Conservation (phyloP, 2,113 vertebrate species). For the Lepisosteus oculatus region DNA sequence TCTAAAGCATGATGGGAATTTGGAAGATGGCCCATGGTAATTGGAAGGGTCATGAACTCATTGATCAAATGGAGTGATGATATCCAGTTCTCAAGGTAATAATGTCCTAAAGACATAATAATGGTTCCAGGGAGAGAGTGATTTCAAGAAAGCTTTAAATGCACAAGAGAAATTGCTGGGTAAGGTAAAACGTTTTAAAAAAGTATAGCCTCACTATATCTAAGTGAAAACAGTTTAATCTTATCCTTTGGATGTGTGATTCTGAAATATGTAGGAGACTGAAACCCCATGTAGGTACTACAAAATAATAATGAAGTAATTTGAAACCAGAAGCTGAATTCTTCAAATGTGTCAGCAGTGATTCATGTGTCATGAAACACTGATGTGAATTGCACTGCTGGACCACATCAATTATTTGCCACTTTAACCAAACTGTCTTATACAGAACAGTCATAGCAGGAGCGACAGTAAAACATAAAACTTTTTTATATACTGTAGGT, state of each 20-base stretch:
- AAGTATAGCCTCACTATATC: not conserved
- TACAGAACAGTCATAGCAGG: not conserved
- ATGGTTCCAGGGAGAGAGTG: constrained; percentile 8
- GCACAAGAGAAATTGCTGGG: constrained; percentile 10
- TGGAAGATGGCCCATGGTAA: constrained; percentile 50
- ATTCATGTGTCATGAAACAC: constrained; percentile 2
- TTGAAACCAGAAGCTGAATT: not conserved
- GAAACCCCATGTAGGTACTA: not conserved
- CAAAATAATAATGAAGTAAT: not conserved
- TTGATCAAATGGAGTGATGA: constrained; percentile 57
- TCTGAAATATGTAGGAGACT: not conserved
- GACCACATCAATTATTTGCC: constrained; percentile 1
- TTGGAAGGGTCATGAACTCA: constrained; percentile 47
- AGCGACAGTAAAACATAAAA: not conserved
- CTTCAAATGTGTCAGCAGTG: not conserved
- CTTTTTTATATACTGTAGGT: too few relatives aligned
- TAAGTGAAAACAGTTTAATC: not conserved
- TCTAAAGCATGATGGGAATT: constrained; percentile 34
- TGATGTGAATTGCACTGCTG: not conserved
- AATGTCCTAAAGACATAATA: constrained; percentile 41
- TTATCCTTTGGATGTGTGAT: not conserved
- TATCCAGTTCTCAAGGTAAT: constrained; percentile 53
- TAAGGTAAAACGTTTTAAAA: not conserved
- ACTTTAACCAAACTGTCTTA: not conserved
- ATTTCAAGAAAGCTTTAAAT: constrained; percentile 19